phyloP scores from a whole-genome alignment of 1,140 invertebrate species.

The Trachymyrmex septentrionalis region DNA sequence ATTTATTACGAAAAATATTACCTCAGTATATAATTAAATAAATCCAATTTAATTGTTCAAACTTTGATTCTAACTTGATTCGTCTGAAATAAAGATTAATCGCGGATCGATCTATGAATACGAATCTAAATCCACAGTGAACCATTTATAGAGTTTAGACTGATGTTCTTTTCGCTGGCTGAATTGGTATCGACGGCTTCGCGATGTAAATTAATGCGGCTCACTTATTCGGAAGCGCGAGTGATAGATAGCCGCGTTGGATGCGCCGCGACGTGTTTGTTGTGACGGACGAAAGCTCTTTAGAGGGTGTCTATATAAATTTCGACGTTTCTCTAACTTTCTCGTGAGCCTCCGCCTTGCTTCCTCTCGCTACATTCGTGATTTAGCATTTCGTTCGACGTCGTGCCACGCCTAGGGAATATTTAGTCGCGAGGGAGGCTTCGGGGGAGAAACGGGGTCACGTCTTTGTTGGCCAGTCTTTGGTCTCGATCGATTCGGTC shows the following conservation, averaged over 20 bases:
- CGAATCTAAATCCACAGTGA: background rate
- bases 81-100: too few relatives aligned
- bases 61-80: too few relatives aligned
- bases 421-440: conserved; percentile 31
- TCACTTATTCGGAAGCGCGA: background rate
- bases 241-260: conserved; percentile 68
- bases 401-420: conserved; percentile 38
- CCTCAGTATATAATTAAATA: too few relatives aligned
- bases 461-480: conserved; percentile 32
- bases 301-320: conserved; percentile 75
- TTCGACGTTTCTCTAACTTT: conserved; percentile 69
- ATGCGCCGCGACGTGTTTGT: conserved; percentile 74
- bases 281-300: conserved; percentile 77
- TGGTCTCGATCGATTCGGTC: background rate
- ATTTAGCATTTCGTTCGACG: conserved; percentile 67
- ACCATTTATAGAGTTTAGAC: background rate
- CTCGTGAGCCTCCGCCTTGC: background rate
- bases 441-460: background rate
- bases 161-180: background rate
- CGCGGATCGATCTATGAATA: too few relatives aligned
- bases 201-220: conserved; percentile 44
- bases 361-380: conserved; percentile 20
- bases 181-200: conserved; percentile 19
- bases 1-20: too few relatives aligned
- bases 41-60: too few relatives aligned